A percentile compares a stretch with the other conserved stretches of the same genome.
Conservation (phyloP, 2,888 invertebrate species). For the Pyrgus malvae region DNA sequence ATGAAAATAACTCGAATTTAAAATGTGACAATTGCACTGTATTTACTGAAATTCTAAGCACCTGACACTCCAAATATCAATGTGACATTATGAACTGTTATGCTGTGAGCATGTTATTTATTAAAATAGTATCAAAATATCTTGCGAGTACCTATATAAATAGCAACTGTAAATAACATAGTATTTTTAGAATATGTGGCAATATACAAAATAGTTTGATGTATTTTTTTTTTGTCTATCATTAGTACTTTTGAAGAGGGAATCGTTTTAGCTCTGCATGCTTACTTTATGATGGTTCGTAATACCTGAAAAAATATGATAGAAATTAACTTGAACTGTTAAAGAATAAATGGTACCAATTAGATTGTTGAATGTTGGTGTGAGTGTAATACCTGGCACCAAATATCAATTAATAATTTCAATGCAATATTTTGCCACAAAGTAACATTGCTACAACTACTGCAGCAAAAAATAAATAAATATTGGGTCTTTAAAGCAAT, state of each 20-base stretch:
- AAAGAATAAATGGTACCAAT: too few species aligned
- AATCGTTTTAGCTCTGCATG: conserved; percentile 1
- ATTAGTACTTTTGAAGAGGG: conserved; percentile 17
- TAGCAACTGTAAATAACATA: conserved; percentile 28
- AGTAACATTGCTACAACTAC: too few species aligned
- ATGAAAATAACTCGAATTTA: background rate
- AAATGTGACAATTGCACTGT: conserved; percentile 10
- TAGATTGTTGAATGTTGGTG: background rate
- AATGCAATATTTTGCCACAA: background rate
- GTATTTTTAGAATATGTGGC: conserved; percentile 28
- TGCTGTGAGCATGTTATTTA: conserved; percentile 17
- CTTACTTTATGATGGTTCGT: conserved; percentile 17
- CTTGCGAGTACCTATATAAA: conserved; percentile 12
- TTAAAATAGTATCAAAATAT: conserved; percentile 12
- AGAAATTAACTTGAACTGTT: background rate
- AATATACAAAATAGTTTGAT: conserved; percentile 19
- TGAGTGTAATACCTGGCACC: too few species aligned
- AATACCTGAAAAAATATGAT: background rate
- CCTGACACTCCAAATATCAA: background rate
- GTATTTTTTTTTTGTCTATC: conserved; percentile 12
- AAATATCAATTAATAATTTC: background rate
- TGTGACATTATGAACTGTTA: background rate
- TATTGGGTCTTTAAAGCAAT: too few species aligned
- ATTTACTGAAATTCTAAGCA: conserved; percentile 6
- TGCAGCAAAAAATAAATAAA: too few species aligned